phyloP scores from a whole-genome alignment of 2,797 vertebrate genomes.

The Coendou prehensilis region DNA sequence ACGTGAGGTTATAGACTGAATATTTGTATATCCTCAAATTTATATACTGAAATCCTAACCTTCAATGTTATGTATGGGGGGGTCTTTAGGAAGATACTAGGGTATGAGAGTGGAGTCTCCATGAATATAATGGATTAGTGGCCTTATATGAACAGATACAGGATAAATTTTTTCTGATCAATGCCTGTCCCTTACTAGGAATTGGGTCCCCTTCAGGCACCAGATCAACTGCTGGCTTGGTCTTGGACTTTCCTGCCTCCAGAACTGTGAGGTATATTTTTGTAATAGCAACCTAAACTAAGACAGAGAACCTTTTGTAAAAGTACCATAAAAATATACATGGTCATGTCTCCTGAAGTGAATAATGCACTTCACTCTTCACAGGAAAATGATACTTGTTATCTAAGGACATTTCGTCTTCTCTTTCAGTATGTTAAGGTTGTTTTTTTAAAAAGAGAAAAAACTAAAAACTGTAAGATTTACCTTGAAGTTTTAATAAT shows the following conservation, averaged over 20 bases:
- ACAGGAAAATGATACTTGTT: neutral
- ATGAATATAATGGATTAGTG: neutral
- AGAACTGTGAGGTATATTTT: constrained; percentile 14
- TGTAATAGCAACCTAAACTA: neutral
- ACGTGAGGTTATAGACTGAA: neutral
- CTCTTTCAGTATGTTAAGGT: neutral
- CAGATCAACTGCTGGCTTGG: neutral
- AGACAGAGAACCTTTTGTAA: neutral
- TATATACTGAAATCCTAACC: neutral
- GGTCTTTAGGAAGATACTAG: neutral
- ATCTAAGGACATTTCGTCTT: constrained; percentile 14
- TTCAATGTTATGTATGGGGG: neutral
- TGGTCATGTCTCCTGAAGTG: neutral
- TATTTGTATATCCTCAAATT: neutral
- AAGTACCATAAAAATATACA: neutral
- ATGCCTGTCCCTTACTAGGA: neutral
- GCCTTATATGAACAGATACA: neutral
- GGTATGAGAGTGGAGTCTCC: neutral
- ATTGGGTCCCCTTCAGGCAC: neutral
- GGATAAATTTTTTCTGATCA: neutral
- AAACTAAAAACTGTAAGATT: neutral
- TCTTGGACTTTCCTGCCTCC: neutral
- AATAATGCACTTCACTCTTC: neutral
- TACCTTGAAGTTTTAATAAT: constrained; percentile 40
- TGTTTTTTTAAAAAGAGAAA: constrained; percentile 47